Conservation (phyloP, 1,140 invertebrate species). For the Lineus longissimus region DNA sequence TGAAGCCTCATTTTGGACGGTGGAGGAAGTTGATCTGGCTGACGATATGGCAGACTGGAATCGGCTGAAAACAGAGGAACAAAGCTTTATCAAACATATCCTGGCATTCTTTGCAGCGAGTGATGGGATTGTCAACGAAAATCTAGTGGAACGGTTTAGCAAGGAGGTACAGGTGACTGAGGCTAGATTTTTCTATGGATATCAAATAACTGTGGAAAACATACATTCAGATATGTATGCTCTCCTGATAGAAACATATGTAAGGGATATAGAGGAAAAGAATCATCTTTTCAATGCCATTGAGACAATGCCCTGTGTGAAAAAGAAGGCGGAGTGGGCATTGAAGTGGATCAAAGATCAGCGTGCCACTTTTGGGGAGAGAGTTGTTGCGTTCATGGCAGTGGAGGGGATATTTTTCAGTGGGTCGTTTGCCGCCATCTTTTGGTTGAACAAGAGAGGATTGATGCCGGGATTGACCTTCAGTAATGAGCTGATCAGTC, state of each 20-base stretch:
- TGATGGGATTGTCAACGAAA: slow-evolving; percentile 99
- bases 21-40: slow-evolving; percentile 73
- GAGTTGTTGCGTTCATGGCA: slow-evolving; percentile 95
- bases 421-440: slow-evolving; percentile 97
- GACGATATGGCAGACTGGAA: slow-evolving; percentile 86
- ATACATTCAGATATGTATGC: slow-evolving; percentile 99
- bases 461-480: slow-evolving; percentile 98
- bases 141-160: slow-evolving; percentile 91
- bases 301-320: slow-evolving; percentile 93
- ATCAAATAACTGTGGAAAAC: slow-evolving; percentile 99
- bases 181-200: slow-evolving; percentile 97
- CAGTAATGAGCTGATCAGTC: slow-evolving; percentile 97
- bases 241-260: slow-evolving; percentile 94
- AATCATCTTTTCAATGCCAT: slow-evolving; percentile 95
- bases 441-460: slow-evolving; percentile 97
- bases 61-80: slow-evolving; percentile 76
- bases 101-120: slow-evolving; percentile 99
- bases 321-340: slow-evolving; percentile 98
- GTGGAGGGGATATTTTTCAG: slow-evolving; percentile 94
- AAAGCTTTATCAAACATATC: slow-evolving; percentile 94
- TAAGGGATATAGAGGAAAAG: slow-evolving; percentile 78
- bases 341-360: slow-evolving; percentile 83
- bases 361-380: slow-evolving; percentile 82
- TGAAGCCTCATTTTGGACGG: slow-evolving; percentile 98
- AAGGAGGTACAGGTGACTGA: slow-evolving; percentile 97